These are phyloP conservation scores for Ascidia mentula DNA, from an alignment of 23 tunicate genomes.

Conservation along the genomic window DNA sequence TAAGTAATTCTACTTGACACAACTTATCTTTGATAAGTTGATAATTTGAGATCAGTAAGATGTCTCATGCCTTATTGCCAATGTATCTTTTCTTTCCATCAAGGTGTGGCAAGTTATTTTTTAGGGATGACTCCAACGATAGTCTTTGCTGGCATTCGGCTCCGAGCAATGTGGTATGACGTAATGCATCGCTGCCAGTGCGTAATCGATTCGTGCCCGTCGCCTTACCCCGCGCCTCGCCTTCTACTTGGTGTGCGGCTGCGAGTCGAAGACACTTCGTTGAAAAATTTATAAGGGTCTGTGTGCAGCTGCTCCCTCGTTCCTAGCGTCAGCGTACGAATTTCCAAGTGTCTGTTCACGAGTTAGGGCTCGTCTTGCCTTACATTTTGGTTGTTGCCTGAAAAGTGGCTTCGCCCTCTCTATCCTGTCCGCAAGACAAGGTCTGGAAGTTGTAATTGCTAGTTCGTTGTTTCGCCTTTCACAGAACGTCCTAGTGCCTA, in stretches of 20 bases:
- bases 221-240: not conserved
- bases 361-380: not conserved
- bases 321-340: not conserved
- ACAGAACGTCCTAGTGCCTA: not conserved
- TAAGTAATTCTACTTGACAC: no score
- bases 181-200: not conserved
- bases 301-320: not conserved
- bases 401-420: not conserved
- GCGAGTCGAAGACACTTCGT: not conserved
- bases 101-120: no score
- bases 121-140: no score
- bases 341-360: not conserved
- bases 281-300: not conserved
- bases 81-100: no score
- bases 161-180: no score
- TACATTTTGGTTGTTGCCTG: not conserved
- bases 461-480: constrained; percentile 2
- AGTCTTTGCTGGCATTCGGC: no score
- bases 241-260: no score
- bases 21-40: no score
- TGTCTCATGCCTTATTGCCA: no score
- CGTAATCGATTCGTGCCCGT: not conserved
- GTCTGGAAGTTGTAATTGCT: not conserved
- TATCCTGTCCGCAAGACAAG: no score
- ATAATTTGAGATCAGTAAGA: no score